Conservation (phyloP, 2,113 vertebrate species). For the Meriones unguiculatus region DNA sequence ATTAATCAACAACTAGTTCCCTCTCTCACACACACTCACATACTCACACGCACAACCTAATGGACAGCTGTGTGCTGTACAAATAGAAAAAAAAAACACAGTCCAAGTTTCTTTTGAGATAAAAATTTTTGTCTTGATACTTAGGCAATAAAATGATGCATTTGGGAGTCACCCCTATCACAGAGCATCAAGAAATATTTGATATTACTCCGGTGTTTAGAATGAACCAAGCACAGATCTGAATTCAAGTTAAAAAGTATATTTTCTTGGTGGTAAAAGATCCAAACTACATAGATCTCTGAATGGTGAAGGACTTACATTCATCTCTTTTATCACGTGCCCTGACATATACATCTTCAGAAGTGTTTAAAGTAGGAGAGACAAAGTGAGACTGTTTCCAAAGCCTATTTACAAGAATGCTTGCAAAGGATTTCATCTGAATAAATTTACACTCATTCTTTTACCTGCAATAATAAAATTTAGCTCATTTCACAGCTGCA, state of each 20-base stretch:
- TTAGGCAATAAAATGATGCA: neutral
- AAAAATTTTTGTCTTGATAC: neutral
- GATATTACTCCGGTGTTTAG: neutral
- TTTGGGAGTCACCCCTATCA: neutral
- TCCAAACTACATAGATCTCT: neutral
- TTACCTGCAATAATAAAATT: slow-evolving; percentile 76
- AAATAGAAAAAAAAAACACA: neutral
- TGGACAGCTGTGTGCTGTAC: neutral
- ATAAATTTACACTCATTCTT: slow-evolving; percentile 70
- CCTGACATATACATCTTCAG: slow-evolving; percentile 34
- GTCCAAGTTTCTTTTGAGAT: neutral
- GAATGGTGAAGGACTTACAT: slow-evolving; percentile 49
- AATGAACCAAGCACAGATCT: neutral
- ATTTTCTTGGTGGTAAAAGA: neutral
- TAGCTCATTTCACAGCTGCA: slow-evolving; percentile 76
- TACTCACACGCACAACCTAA: neutral
- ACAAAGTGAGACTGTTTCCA: slow-evolving; percentile 63
- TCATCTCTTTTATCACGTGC: slow-evolving; percentile 30
- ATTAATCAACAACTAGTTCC: slow-evolving; percentile 31
- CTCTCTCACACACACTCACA: neutral
- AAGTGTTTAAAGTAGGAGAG: slow-evolving; percentile 61
- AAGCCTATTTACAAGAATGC: slow-evolving; percentile 47
- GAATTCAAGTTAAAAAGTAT: slow-evolving; percentile 58
- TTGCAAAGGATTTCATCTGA: slow-evolving; percentile 74
- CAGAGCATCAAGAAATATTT: neutral